These are phyloP conservation scores for Heliconius hortense DNA, from an alignment of 2,888 invertebrate genomes.

Conservation along the genomic window DNA sequence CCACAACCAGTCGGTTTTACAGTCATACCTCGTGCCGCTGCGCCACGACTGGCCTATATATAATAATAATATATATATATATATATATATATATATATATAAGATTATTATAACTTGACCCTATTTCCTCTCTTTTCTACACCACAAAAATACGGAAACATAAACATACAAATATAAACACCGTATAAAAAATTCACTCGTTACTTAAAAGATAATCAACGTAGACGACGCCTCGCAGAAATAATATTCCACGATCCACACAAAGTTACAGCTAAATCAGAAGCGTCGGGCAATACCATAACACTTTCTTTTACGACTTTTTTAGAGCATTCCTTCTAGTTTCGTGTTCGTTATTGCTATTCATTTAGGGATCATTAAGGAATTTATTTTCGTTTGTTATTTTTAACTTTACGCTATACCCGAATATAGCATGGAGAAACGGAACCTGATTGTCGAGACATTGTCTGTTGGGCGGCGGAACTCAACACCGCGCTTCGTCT, in stretches of 20 bases:
- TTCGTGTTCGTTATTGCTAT: constrained; percentile 69
- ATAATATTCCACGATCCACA: constrained; percentile 24
- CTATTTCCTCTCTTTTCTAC: too few species aligned
- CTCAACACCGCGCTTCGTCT: too few species aligned
- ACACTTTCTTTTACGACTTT: constrained; percentile 44
- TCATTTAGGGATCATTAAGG: constrained; percentile 75
- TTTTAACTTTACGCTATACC: too few species aligned
- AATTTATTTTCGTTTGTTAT: constrained; percentile 62
- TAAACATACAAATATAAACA: not conserved
- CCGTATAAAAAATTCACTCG: not conserved
- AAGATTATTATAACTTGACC: too few species aligned
- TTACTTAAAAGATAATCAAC: constrained; percentile 20
- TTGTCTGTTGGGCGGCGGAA: too few species aligned
- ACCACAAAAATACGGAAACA: not conserved
- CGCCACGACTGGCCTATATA: too few species aligned
- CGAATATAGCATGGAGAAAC: too few species aligned
- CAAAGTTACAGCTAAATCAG: constrained; percentile 36
- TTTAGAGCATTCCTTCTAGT: constrained; percentile 41
- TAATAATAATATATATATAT: too few species aligned
- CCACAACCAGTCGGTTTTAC: too few species aligned
- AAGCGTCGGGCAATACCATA: constrained; percentile 46
- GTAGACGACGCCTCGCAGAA: constrained; percentile 19
- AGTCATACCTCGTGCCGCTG: too few species aligned
- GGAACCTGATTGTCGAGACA: too few species aligned
- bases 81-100: too few species aligned